phyloP scores from a whole-genome alignment of 2,888 invertebrate species.

The Gortyna flavago region DNA sequence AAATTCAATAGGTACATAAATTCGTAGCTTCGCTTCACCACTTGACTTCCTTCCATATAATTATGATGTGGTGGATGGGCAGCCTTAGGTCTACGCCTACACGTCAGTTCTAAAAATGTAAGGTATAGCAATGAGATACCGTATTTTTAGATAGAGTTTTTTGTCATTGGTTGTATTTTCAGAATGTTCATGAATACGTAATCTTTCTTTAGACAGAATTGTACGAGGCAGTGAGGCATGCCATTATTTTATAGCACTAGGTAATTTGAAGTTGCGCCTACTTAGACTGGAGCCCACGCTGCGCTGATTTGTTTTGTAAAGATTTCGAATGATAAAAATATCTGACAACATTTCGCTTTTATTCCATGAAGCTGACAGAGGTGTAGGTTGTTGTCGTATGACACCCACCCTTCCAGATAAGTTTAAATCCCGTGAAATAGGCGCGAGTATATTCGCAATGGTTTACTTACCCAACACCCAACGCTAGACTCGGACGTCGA shows the following conservation, averaged over 20 bases:
- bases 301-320: not conserved
- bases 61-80: constrained; percentile 3
- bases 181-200: constrained; percentile 32
- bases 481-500: not conserved
- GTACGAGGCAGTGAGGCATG: not conserved
- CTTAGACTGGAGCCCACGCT: too few species aligned
- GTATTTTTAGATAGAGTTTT: constrained; percentile 24
- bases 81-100: constrained; percentile 46
- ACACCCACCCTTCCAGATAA: not conserved
- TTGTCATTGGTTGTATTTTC: constrained; percentile 21
- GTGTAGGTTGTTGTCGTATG: not conserved
- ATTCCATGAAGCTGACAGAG: not conserved
- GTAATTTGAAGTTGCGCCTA: not conserved
- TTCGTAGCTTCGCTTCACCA: not conserved
- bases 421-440: not conserved
- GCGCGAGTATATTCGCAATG: not conserved
- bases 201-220: constrained; percentile 23
- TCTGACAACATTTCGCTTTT: not conserved
- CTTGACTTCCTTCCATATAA: not conserved
- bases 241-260: not conserved
- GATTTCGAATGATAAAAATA: not conserved
- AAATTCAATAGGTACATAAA: not conserved
- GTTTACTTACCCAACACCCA: not conserved
- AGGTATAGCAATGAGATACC: constrained; percentile 7
- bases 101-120: constrained; percentile 31